Evolutionary conservation across 2,888 invertebrate species (phyloP).

Genomic region (Pyrgus malvae): DNA sequence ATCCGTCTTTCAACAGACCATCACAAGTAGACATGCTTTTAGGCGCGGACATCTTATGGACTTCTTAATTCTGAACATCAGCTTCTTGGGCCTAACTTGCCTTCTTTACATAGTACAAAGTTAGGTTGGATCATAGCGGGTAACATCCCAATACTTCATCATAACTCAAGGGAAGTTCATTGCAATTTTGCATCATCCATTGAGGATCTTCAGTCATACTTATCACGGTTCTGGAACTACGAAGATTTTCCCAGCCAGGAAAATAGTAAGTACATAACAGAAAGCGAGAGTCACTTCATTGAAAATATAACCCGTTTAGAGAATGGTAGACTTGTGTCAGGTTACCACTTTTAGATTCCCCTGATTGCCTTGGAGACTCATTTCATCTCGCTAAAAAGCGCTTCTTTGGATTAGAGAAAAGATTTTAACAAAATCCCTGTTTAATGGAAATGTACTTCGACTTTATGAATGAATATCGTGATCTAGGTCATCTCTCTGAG

Average conservation of each 20-base stretch:
- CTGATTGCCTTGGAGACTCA: constrained; percentile 25
- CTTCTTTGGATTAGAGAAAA: constrained; percentile 25
- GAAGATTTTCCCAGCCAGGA: too few relatives aligned
- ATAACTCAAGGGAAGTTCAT: too few relatives aligned
- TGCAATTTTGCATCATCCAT: too few relatives aligned
- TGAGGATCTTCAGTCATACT: too few relatives aligned
- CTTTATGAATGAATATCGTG: constrained; percentile 23
- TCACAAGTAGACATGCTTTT: background rate
- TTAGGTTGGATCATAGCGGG: background rate
- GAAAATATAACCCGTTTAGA: too few relatives aligned
- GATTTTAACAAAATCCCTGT: constrained; percentile 12
- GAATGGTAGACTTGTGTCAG: constrained; percentile 23
- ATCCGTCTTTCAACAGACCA: background rate
- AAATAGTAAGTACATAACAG: too few relatives aligned
- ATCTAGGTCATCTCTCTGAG: constrained; percentile 25
- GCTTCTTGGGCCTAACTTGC: background rate
- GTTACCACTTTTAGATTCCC: constrained; percentile 24
- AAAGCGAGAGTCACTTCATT: too few relatives aligned
- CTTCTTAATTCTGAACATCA: background rate
- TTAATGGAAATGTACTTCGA: constrained; percentile 20
- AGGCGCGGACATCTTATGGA: background rate
- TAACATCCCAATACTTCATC: too few relatives aligned
- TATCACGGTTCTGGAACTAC: too few relatives aligned
- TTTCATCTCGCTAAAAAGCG: constrained; percentile 19
- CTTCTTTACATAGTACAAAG: background rate